Evolutionary conservation across 2,113 vertebrate genomes (phyloP).

Genomic region (Tetrax tetrax): DNA sequence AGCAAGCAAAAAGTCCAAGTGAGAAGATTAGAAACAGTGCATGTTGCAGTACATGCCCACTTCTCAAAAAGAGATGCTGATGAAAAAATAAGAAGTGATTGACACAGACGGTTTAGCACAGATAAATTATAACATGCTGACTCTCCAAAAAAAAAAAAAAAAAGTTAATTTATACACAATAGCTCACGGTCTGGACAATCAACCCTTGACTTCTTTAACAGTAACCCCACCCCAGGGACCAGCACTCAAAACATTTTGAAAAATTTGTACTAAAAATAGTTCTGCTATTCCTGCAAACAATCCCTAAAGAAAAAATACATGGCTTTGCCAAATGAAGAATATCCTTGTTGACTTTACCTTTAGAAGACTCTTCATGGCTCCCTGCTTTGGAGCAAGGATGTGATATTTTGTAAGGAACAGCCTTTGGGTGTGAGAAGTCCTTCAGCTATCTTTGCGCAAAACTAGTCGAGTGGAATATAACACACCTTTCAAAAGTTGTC

Average conservation of each 20-base stretch:
- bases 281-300: not conserved
- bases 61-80: not conserved
- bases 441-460: not conserved
- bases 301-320: not conserved
- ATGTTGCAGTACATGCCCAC: not conserved
- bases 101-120: not conserved
- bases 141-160: not conserved
- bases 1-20: not conserved
- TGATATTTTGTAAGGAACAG: not conserved
- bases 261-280: not conserved
- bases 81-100: not conserved
- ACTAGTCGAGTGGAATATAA: not conserved
- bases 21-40: not conserved
- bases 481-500: not conserved
- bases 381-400: not conserved
- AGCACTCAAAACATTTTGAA: not conserved
- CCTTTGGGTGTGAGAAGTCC: not conserved
- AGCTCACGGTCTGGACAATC: not conserved
- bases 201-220: not conserved
- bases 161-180: not conserved
- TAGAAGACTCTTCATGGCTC: not conserved
- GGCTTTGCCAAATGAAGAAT: not conserved
- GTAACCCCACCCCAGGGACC: not conserved
- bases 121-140: not conserved
- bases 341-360: not conserved